Base-by-base conservation (phyloP, 2,797 vertebrate species). In the Periparus ater region DNA sequence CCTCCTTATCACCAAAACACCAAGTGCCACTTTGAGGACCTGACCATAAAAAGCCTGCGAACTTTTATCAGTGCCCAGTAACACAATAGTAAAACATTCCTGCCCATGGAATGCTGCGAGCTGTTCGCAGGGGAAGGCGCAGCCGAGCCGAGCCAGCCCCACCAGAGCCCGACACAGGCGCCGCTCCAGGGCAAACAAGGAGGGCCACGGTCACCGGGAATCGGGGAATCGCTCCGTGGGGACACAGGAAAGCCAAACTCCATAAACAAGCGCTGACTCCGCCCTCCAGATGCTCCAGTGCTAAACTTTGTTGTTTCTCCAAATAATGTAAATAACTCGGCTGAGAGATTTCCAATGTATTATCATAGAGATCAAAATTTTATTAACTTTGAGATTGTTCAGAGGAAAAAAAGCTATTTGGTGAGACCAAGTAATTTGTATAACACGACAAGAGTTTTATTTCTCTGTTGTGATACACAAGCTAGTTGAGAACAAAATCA, bases 71-170 rank as follows among this genome's bases (percentile, higher is more conserved):
- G 50, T 19, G 91, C 78, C 78, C 87, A 75, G 96, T 42, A 91
- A 91, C 62, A 67, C 50, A 89, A 91, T 21, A 95, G 95, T 73
- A 74, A 88, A 95, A 61, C 92, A 80, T 91, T 81, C 88, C 93
- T 94, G 96, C 97, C 96, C 96, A 96, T 96, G 97, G 98, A 98
- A 98, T 98, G 98, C 94, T 96, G 96, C 93, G 96, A 98, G 98
- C 98, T 98, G 97, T 98, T 98, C 93, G 97, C 97, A 96, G 96
- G 87, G 97, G 89, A 97, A 91, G 97, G 97, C 96, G 95, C 97
- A 93, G 97, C 90, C 95, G 95, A 84, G 77, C 94, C 91, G 85
- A 98, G 97, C 93, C 97, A 97, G 95, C 94, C 91, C 96, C 93
- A 97, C 86, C 58, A 30, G 17, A 19, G 12, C 22, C 25, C 7